Base-by-base conservation (phyloP, 2,888 invertebrate genomes). In the Artemia sp. region DNA sequence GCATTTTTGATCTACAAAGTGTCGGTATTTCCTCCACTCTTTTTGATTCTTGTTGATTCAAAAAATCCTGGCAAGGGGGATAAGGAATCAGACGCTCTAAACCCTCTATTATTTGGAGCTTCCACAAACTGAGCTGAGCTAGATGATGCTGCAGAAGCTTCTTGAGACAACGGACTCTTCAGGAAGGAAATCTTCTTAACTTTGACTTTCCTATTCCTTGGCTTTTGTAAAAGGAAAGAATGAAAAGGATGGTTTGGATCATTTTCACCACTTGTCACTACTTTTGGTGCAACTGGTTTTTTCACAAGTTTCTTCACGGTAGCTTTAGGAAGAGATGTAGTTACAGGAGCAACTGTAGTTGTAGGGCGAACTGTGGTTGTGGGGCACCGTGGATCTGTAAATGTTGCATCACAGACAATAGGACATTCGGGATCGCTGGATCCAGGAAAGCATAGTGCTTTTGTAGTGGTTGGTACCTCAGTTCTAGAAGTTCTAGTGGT, bases 1-100 rank as follows among this genome's bases (percentile, higher is more conserved):
- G 4, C 38, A 38, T 38, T 38, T 38, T 38, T 38, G 38, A 38
- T 38, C 38, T 38, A 38, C 38, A 38, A 38, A 5, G 38, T 38
- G 3, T 38, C 38, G 38, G 38, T 6, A 38, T 38, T 38, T 38
- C 38, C 38, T 38, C 38, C 5, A 3, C 38, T 38, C 5, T 6
- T 38, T 38, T 38, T 38, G 38, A 38, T 38, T 38, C 38, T 38
- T 38, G 38, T 38, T 38, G 64, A 58, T 58, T 58, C 64, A 24
- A 58, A 58, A 58, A 58, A 58, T n/a, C 64, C 64, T 19, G 64
- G 64, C 8, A 24, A 10, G 64, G 64, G 64, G n/a, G 64, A 58
- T 24, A 58, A 24, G 8, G 64, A 58, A 8, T 58, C 64, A n/a
- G 64, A 58, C 24, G 64, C 64, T 24, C 64, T 58, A 24, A 24